Conservation (phyloP, 2,888 invertebrate species). For the Orchesellides sinensis region DNA sequence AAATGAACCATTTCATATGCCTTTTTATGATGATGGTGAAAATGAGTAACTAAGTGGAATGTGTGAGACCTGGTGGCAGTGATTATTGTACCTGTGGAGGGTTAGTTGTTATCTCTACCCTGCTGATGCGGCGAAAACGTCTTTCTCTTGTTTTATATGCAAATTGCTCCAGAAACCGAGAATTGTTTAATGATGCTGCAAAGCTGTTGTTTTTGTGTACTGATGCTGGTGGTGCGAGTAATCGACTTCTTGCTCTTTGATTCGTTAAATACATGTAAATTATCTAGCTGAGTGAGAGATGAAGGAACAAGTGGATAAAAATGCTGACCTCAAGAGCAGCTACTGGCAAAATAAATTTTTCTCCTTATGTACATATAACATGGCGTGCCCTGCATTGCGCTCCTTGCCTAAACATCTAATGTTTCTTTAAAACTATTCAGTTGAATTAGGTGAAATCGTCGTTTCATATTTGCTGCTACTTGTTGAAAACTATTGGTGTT, state of each 20-base stretch:
- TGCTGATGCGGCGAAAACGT: slow-evolving; percentile 60
- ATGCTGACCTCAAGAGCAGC: slow-evolving; percentile 56
- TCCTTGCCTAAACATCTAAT: too few species aligned
- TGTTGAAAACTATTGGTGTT: too few species aligned
- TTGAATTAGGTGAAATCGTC: too few species aligned
- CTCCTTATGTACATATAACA: too few species aligned
- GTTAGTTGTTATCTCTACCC: slow-evolving; percentile 51
- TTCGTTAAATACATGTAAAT: slow-evolving; percentile 58
- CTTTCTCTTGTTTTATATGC: slow-evolving; percentile 67
- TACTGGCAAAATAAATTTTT: slow-evolving; percentile 59
- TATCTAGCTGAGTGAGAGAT: slow-evolving; percentile 38
- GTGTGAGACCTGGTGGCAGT: slow-evolving; percentile 68
- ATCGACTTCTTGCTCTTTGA: slow-evolving; percentile 51
- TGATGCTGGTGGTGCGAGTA: slow-evolving; percentile 30
- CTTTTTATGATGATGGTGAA: slow-evolving; percentile 50
- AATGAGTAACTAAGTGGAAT: slow-evolving; percentile 63
- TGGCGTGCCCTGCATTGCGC: too few species aligned
- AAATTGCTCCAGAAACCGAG: slow-evolving; percentile 68
- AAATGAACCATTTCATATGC: slow-evolving; percentile 50
- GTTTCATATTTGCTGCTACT: too few species aligned
- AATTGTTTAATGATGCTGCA: slow-evolving; percentile 67
- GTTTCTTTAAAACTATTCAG: too few species aligned
- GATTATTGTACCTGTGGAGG: slow-evolving; percentile 62
- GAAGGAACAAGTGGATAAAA: slow-evolving; percentile 47
- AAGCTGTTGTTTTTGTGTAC: slow-evolving; percentile 42